Conservation (phyloP, 2,888 invertebrate genomes). For the Harpalus rufipes region DNA sequence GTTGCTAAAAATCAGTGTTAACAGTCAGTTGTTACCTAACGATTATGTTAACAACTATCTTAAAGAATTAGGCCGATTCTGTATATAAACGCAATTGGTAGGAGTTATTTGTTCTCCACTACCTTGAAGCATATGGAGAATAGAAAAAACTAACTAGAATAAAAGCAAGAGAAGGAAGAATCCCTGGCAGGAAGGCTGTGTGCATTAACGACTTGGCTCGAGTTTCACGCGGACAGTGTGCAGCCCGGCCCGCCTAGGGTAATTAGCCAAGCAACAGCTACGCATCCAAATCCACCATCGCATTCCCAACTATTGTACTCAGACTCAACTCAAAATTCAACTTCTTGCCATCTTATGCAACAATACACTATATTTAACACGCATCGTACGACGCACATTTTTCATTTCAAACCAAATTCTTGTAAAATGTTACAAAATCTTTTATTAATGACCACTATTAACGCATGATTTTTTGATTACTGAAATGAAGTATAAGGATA, state of each 20-base stretch:
- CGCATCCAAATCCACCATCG: not conserved
- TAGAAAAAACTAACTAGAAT: no score
- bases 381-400: not conserved
- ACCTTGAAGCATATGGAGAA: not conserved
- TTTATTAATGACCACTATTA: no score
- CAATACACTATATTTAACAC: not conserved
- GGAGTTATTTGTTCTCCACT: no score
- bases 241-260: slow-evolving; percentile 10
- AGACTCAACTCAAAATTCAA: not conserved
- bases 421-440: not conserved
- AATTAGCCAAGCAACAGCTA: slow-evolving; percentile 11
- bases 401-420: not conserved
- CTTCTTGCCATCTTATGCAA: not conserved
- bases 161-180: not conserved
- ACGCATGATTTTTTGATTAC: no score
- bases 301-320: not conserved
- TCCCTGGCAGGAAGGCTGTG: slow-evolving; percentile 22
- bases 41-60: no score
- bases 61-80: no score
- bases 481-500: no score
- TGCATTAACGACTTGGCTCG: slow-evolving; percentile 53
- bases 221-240: slow-evolving; percentile 44
- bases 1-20: no score
- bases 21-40: no score
- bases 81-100: no score